phyloP scores from a whole-genome alignment of 2,113 vertebrate species.

The Crocuta crocuta region DNA sequence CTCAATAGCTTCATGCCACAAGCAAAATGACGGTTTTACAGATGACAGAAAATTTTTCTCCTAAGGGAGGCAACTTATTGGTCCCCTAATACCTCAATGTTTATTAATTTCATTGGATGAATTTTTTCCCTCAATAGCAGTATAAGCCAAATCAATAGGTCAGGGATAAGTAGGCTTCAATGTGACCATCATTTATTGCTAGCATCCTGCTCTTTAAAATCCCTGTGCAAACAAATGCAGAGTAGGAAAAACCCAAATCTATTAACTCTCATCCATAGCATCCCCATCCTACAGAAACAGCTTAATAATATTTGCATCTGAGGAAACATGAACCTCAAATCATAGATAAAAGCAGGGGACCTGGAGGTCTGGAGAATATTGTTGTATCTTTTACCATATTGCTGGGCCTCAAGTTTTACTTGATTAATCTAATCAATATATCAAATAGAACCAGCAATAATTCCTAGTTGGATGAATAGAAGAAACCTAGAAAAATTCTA shows the following conservation, averaged over 20 bases:
- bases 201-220: not conserved
- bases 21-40: not conserved
- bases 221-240: not conserved
- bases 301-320: not conserved
- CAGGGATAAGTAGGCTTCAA: not conserved
- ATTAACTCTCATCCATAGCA: not conserved
- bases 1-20: not conserved
- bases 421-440: not conserved
- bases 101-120: not conserved
- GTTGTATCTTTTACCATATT: not conserved
- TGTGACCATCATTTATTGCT: not conserved
- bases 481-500: not conserved
- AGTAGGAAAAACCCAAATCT: constrained; percentile 1
- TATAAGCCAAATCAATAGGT: constrained; percentile 18
- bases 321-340: not conserved
- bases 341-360: not conserved
- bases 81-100: not conserved
- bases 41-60: not conserved
- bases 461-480: not conserved
- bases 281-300: not conserved
- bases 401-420: not conserved
- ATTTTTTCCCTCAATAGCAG: not conserved
- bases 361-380: not conserved
- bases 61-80: not conserved
- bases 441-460: not conserved